Evolutionary conservation across 2,888 invertebrate genomes (phyloP).

Genomic region (Ommatoiulus sabulosus): DNA sequence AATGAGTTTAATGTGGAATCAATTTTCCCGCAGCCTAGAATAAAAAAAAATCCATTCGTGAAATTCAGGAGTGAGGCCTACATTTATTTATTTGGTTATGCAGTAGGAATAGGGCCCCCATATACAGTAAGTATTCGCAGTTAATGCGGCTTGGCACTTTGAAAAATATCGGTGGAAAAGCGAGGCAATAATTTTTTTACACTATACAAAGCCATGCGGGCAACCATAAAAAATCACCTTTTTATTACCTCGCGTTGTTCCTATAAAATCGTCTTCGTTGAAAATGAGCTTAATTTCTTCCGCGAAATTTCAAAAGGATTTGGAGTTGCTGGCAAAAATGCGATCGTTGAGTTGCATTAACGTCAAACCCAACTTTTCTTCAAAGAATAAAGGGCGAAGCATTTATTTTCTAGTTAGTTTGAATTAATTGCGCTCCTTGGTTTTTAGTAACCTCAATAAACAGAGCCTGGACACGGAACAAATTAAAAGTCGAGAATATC

Average conservation of each 20-base stretch:
- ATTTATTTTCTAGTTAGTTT: too few relatives aligned
- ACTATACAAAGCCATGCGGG: conserved; percentile 1
- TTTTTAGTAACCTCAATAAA: too few relatives aligned
- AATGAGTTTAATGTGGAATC: conserved; percentile 42
- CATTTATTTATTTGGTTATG: conserved; percentile 4
- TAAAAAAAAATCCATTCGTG: neutral
- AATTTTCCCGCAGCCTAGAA: neutral
- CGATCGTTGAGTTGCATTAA: neutral
- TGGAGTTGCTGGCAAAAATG: neutral
- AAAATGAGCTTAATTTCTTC: conserved; percentile 44
- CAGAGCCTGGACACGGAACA: too few relatives aligned
- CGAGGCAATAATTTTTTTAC: conserved; percentile 16
- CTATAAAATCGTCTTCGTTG: conserved; percentile 41
- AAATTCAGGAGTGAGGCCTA: neutral
- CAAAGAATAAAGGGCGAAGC: too few relatives aligned
- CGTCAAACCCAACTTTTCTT: too few relatives aligned
- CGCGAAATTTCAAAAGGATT: neutral
- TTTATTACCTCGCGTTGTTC: neutral
- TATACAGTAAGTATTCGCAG: too few relatives aligned
- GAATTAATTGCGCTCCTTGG: too few relatives aligned
- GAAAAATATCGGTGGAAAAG: conserved; percentile 23
- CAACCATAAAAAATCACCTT: conserved; percentile 38
- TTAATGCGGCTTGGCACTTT: conserved; percentile 19
- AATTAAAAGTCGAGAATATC: too few relatives aligned
- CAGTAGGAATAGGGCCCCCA: neutral